Base-by-base conservation (phyloP, 2,113 vertebrate species). In the Cyprinodon variegatus region DNA sequence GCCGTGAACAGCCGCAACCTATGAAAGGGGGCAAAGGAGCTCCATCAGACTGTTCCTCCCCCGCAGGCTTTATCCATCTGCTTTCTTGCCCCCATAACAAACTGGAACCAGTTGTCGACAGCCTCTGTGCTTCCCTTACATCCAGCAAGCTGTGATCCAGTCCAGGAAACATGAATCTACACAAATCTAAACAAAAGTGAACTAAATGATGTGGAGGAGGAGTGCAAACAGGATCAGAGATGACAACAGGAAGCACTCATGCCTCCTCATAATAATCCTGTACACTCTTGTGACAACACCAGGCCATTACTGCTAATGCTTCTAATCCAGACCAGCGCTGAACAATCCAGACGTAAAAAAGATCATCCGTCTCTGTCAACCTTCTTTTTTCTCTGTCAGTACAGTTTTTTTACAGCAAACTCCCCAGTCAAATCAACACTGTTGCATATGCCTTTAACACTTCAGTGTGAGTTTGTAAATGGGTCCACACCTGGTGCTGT, bases 1-100 rank as follows among this genome's bases (percentile, higher is more conserved):
- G 86, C 84, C 70, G 82, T 70, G 80, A 89, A 86, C 94, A 90
- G 92, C 90, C 88, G 79, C 89, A 93, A 95, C 95, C 96, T 97
- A 61, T 3, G n/a, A 63, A 78, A 76, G 20, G 48, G 67, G 72
- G 89, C 9, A 29, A 36, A 65, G 68, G 76, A 81, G 79, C 46
- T 84, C 60, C 61, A 29, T 60, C 5, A 74, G 37, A 66, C n/a
- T 40, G 50, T n/a, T 57, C 50, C 6, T 57, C 20, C 50, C n/a
- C 50, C n/a, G 2, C 50, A 57, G 50, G 50, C 20, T 57, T 57
- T 57, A 57, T 57, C 20, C 38, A 64, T 64, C 38, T 64, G 14
- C 11, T 39, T 57, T 17, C 39, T 37, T 60, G 78, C 68, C n/a
- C 43, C 53, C 61, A 74, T 69, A 85, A 66, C 63, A 68, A 85